Percentiles rank a stretch among this genome's conserved stretches.
Conservation (phyloP, 2,113 vertebrate genomes). For the Brachyhypopomus occidentalis region DNA sequence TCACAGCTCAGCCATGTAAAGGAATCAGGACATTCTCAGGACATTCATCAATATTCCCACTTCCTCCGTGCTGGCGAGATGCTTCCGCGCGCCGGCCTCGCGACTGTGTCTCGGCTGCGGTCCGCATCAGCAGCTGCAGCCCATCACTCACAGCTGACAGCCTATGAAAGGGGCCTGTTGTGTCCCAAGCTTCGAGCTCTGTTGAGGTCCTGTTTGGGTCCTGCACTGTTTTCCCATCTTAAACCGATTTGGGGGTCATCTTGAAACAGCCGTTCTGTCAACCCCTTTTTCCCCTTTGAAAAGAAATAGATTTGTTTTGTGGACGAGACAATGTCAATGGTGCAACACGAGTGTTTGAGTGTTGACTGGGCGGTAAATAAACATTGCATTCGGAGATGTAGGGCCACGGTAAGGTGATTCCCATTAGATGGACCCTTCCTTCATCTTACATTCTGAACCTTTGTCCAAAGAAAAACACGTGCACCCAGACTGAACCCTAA, state of each 20-base stretch:
- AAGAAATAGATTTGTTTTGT: not conserved
- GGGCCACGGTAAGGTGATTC: constrained; percentile 5
- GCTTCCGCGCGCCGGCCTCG: not conserved
- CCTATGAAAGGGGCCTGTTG: constrained; percentile 6
- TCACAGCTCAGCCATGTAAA: constrained; percentile 25
- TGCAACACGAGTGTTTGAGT: not conserved
- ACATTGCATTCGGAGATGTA: constrained; percentile 8
- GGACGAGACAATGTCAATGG: not conserved
- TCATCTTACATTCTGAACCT: constrained; percentile 25
- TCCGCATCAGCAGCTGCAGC: constrained; percentile 27
- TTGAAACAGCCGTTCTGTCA: not conserved
- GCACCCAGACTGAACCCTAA: constrained; percentile 47
- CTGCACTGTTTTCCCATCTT: not conserved
- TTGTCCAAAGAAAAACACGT: not conserved
- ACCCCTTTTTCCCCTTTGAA: not conserved
- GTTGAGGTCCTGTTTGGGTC: not conserved
- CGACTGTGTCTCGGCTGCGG: constrained; percentile 8
- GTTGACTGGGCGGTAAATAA: not conserved
- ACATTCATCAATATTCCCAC: constrained; percentile 38
- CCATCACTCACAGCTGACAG: constrained; percentile 35
- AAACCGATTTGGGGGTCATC: not conserved
- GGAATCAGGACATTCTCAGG: not conserved
- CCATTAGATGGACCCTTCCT: not conserved
- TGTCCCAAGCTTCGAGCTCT: not conserved
- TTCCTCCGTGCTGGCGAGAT: constrained; percentile 7